A percentile compares a stretch with the other conserved stretches of the same genome.
These are phyloP conservation scores for Ips nitidus DNA, from an alignment of 1,140 invertebrate genomes.

Conservation along the genomic window DNA sequence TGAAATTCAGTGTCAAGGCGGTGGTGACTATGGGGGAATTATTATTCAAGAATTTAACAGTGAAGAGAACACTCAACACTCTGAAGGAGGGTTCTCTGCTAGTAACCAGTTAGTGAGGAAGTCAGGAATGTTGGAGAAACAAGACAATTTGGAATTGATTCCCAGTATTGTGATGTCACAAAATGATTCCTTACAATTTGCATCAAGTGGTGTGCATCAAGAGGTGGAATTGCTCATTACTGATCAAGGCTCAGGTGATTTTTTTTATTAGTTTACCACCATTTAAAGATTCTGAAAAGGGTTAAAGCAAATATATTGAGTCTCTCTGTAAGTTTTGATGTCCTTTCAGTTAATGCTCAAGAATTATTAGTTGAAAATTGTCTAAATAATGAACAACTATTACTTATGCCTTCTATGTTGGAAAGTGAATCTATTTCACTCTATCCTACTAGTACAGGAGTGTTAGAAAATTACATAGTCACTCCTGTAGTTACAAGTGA, in stretches of 20 bases:
- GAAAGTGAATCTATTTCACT: neutral
- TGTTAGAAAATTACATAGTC: neutral
- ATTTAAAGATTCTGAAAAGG: slow-evolving; percentile 1
- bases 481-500: neutral
- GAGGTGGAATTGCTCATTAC: slow-evolving; percentile 50
- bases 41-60: slow-evolving; percentile 50
- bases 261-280: neutral
- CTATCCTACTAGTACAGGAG: neutral
- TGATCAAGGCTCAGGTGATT: slow-evolving; percentile 49
- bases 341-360: slow-evolving; percentile 37
- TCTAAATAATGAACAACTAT: slow-evolving; percentile 46
- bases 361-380: slow-evolving; percentile 47
- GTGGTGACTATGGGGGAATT: slow-evolving; percentile 56
- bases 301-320: slow-evolving; percentile 6
- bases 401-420: slow-evolving; percentile 31
- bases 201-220: slow-evolving; percentile 43
- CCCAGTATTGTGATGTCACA: slow-evolving; percentile 50
- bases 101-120: slow-evolving; percentile 26
- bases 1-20: slow-evolving; percentile 49
- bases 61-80: slow-evolving; percentile 28
- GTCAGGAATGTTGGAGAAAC: slow-evolving; percentile 38
- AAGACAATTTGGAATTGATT: slow-evolving; percentile 48
- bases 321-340: neutral
- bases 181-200: slow-evolving; percentile 22
- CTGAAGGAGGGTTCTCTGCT: slow-evolving; percentile 35